Percentiles rank a stretch among this genome's conserved stretches.
Evolutionary conservation across 2,888 invertebrate species (phyloP).

Genomic region (Aporophyla nigra): DNA sequence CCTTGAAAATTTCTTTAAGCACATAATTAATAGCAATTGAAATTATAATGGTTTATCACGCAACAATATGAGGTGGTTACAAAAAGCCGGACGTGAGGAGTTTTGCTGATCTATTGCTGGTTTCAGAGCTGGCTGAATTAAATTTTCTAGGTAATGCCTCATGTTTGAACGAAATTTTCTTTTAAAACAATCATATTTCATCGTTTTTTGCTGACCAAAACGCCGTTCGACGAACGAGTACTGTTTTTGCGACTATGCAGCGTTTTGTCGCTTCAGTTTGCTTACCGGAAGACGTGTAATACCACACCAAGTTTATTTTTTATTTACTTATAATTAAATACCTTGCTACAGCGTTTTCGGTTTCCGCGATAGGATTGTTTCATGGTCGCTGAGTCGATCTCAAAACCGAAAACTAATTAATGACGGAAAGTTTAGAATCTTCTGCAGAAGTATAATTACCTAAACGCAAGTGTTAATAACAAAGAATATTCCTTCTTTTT

Average conservation of each 20-base stretch:
- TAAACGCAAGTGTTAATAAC: not conserved
- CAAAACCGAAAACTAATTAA: constrained; percentile 9
- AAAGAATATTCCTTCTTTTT: not conserved
- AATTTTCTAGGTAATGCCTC: constrained; percentile 42
- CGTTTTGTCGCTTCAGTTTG: constrained; percentile 6
- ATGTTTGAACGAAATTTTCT: constrained; percentile 30
- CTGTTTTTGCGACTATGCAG: constrained; percentile 19
- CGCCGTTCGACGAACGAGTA: not conserved
- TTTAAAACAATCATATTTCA: not conserved
- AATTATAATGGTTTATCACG: constrained; percentile 59
- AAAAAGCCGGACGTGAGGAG: constrained; percentile 56
- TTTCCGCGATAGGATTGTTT: not conserved
- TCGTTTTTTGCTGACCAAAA: constrained; percentile 25
- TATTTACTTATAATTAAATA: constrained; percentile 1
- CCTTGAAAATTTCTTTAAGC: constrained; percentile 52
- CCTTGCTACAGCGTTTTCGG: constrained; percentile 9
- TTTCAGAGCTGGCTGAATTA: constrained; percentile 39
- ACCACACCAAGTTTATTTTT: constrained; percentile 2
- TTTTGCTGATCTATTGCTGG: constrained; percentile 44
- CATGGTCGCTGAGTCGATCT: constrained; percentile 10
- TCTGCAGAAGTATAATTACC: not conserved
- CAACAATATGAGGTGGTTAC: constrained; percentile 48
- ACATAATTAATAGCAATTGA: constrained; percentile 50
- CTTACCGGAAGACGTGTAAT: constrained; percentile 19
- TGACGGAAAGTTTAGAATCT: constrained; percentile 12